Evolutionary conservation across 2,888 invertebrate genomes (phyloP), one percentile per base, ranked within the genome.

Genomic region (Ceraclea dissimilis): DNA sequence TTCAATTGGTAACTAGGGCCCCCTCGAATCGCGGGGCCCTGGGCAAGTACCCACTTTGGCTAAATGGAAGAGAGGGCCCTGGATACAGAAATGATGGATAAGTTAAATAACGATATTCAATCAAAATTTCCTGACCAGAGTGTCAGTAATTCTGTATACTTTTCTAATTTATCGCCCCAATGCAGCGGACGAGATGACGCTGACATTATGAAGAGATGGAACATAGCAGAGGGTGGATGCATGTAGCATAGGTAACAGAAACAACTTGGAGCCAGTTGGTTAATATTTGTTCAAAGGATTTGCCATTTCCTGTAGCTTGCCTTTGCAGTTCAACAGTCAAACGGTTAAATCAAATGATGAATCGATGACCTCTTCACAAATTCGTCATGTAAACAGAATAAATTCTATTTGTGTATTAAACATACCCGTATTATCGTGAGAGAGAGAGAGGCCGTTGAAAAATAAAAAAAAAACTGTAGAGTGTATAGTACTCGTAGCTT

Each of bases 321-420:
- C 51, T 52, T 62, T 51, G 59, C 62, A 62, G 62, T 56, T 56
- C 58, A 58, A 56, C 56, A 57, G 62, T 62, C 62, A 62, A 62
- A 62, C 54, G 60, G 57, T 56, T 59, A 59, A 59, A 61, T 61
- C 59, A 51, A 59, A 61, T 26, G 26, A 26, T 18, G 20, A 47
- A 47, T 47, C 18, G 18, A 47, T 47, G 43, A 17, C 26, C 10
- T 26, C n/a, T n/a, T n/a, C n/a, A n/a, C n/a, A n/a, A n/a, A n/a
- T n/a, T n/a, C n/a, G n/a, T n/a, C n/a, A n/a, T n/a, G n/a, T n/a
- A n/a, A n/a, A n/a, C n/a, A n/a, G n/a, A n/a, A n/a, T n/a, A n/a
- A n/a, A n/a, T n/a, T n/a, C n/a, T n/a, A n/a, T n/a, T n/a, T n/a
- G n/a, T n/a, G n/a, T n/a, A n/a, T n/a, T n/a, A n/a, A n/a, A n/a